These are phyloP conservation scores for Pentamera pediparva DNA, from an alignment of 53 echinoderm and acorn worm genomes.

Conservation along the genomic window DNA sequence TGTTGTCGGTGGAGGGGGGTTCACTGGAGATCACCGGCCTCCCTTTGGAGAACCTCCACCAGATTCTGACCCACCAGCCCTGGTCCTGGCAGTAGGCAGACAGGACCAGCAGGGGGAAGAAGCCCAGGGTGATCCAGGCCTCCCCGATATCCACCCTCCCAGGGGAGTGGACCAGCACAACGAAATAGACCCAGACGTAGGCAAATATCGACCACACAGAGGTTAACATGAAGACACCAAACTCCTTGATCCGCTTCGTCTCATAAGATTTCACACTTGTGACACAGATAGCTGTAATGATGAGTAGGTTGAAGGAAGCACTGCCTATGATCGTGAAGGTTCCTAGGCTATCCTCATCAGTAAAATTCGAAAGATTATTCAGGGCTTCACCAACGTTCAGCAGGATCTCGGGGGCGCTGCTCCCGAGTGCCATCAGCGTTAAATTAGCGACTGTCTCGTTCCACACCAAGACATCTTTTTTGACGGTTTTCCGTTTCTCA, in stretches of 20 bases:
- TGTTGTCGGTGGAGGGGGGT: constrained; percentile 35
- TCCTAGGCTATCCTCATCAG: constrained; percentile 65
- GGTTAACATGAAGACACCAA: constrained; percentile 90
- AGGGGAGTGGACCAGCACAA: constrained; percentile 60
- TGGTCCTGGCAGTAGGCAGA: constrained; percentile 85
- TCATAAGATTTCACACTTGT: constrained; percentile 76
- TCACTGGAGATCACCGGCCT: constrained; percentile 6
- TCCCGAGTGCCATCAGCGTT: constrained; percentile 94
- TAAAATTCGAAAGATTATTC: constrained; percentile 21
- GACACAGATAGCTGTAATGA: constrained; percentile 85
- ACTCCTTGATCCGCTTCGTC: constrained; percentile 71
- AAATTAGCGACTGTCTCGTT: constrained; percentile 94
- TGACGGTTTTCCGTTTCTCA: constrained; percentile 64
- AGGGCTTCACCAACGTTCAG: constrained; percentile 64
- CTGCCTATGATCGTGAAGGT: constrained; percentile 94
- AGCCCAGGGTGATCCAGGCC: constrained; percentile 84
- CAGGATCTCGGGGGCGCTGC: constrained; percentile 95
- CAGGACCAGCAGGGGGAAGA: constrained; percentile 70
- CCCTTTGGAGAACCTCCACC: constrained; percentile 35
- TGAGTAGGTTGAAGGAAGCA: constrained; percentile 87
- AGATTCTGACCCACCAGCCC: constrained; percentile 87
- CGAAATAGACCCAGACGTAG: constrained; percentile 87
- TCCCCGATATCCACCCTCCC: constrained; percentile 73
- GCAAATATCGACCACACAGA: constrained; percentile 96
- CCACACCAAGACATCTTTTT: constrained; percentile 89